These are phyloP conservation scores for Typhlomys cinereus DNA, from an alignment of 2,113 vertebrate species.

Conservation along the genomic window DNA sequence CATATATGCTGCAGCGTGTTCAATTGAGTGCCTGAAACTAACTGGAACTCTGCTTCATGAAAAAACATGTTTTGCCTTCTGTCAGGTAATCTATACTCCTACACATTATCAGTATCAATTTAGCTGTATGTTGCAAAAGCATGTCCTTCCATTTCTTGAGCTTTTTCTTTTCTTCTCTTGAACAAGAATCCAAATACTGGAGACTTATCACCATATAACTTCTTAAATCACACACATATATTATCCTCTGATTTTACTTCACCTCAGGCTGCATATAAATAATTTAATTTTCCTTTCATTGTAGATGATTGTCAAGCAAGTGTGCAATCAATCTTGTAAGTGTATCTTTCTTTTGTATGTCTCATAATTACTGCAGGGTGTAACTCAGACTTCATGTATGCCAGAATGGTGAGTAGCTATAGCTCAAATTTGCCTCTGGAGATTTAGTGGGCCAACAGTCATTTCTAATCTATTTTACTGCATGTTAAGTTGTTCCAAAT, in stretches of 20 bases:
- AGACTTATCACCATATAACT: slow-evolving; percentile 41
- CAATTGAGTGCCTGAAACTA: neutral
- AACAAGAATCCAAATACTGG: slow-evolving; percentile 46
- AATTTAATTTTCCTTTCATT: slow-evolving; percentile 55
- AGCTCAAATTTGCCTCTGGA: slow-evolving; percentile 51
- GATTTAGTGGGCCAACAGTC: slow-evolving; percentile 38
- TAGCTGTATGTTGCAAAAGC: neutral
- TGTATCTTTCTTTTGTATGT: slow-evolving; percentile 60
- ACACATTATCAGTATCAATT: slow-evolving; percentile 15
- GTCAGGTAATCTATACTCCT: slow-evolving; percentile 36
- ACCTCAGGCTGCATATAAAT: slow-evolving; percentile 36
- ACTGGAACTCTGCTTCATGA: slow-evolving; percentile 2
- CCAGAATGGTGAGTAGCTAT: slow-evolving; percentile 60
- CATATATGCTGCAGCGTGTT: neutral
- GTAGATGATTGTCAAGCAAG: slow-evolving; percentile 17
- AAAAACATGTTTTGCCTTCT: neutral
- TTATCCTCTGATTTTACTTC: slow-evolving; percentile 55
- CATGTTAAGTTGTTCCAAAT: slow-evolving; percentile 54
- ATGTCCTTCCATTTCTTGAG: slow-evolving; percentile 24
- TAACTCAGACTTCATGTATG: slow-evolving; percentile 29
- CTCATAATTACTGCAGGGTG: slow-evolving; percentile 69
- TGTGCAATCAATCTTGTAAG: slow-evolving; percentile 39
- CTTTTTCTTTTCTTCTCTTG: slow-evolving; percentile 47
- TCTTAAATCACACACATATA: slow-evolving; percentile 58
- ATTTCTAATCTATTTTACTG: slow-evolving; percentile 69